A percentile compares a stretch with the other conserved stretches of the same genome.
These are phyloP conservation scores for Platalea minor DNA, from an alignment of 2,797 vertebrate species.

Conservation along the genomic window DNA sequence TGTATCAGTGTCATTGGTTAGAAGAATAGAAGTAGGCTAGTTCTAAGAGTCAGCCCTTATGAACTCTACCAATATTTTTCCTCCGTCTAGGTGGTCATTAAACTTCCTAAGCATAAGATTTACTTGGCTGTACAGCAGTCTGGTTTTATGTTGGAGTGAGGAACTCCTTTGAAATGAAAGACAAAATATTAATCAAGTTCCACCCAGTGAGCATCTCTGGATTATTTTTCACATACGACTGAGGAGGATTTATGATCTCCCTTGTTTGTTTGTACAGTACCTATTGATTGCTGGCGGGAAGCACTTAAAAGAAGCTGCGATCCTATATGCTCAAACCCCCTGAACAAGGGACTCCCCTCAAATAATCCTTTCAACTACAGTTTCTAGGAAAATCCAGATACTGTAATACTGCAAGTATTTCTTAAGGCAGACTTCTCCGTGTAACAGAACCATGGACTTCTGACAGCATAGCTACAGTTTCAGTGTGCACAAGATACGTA, in stretches of 20 bases:
- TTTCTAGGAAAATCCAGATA: background rate
- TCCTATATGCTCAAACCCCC: fast-evolving
- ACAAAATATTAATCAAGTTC: background rate
- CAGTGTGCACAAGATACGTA: fast-evolving
- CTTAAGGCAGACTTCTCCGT: background rate
- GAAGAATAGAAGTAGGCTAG: background rate
- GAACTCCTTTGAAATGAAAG: background rate
- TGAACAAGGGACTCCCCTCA: background rate
- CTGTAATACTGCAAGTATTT: background rate
- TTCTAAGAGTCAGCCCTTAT: background rate
- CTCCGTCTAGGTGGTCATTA: background rate
- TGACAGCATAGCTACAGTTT: background rate
- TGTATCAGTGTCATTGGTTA: background rate
- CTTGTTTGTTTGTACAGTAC: background rate
- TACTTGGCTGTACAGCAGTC: background rate
- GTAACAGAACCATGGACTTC: background rate
- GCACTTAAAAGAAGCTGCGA: background rate
- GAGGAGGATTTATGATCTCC: background rate
- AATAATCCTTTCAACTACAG: background rate
- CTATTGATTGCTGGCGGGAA: background rate
- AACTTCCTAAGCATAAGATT: background rate
- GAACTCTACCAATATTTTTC: background rate
- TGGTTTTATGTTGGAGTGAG: background rate
- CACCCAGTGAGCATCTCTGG: background rate
- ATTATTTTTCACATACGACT: background rate